Conservation (phyloP, 2,113 vertebrate genomes). For the Oceanites oceanicus region DNA sequence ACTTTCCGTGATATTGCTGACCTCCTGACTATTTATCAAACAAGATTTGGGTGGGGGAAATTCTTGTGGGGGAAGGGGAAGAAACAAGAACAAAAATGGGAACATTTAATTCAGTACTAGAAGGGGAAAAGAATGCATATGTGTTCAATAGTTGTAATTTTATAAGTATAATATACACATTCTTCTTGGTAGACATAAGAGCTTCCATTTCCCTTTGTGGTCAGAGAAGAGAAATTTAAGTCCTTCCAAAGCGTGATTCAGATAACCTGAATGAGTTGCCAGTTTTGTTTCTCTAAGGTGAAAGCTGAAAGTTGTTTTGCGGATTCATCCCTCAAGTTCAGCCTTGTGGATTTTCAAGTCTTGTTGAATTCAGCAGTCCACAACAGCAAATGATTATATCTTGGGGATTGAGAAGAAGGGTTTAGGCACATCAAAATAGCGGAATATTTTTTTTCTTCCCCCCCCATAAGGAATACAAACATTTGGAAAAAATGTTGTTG, state of each 20-base stretch:
- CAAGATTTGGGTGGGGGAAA: neutral
- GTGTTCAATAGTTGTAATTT: neutral
- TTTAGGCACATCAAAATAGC: neutral
- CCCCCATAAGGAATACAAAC: constrained; percentile 84
- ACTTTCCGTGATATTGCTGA: neutral
- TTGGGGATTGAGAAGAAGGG: neutral
- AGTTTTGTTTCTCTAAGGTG: neutral
- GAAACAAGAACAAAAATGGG: neutral
- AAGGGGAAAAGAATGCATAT: neutral
- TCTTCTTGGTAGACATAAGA: neutral
- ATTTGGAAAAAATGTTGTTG: constrained; percentile 89
- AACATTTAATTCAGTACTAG: neutral
- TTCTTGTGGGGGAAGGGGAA: neutral
- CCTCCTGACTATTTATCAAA: neutral
- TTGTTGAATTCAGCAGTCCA: neutral
- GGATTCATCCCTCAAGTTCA: neutral
- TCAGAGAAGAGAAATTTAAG: neutral
- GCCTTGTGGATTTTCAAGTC: neutral
- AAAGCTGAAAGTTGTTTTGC: neutral
- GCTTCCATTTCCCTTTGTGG: neutral
- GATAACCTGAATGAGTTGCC: neutral
- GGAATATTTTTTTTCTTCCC: neutral
- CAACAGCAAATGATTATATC: neutral
- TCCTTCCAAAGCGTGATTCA: neutral
- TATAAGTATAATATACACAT: neutral